Base-by-base conservation (phyloP, 2,888 invertebrate genomes). In the Andrena hattorfiana region DNA sequence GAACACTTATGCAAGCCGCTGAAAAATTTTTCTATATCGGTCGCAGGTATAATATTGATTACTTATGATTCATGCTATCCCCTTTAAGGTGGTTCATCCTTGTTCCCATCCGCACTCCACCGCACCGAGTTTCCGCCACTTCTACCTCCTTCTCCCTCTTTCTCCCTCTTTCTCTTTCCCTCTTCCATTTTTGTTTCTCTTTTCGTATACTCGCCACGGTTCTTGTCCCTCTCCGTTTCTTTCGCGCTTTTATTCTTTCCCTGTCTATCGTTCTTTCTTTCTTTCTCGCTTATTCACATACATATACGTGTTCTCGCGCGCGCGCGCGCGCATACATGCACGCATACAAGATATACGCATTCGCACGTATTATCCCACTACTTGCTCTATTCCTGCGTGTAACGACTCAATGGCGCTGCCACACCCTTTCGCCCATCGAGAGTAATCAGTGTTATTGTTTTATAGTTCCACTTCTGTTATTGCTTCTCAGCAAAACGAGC, bases 341-440 rank as follows among this genome's bases (percentile, higher is more conserved):
- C 4, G 23, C 23, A 13, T 56, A 26, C 77, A 75, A 78, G 13
- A 75, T 51, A 26, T 26, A 68, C 35, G 76, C 74, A 78, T 68
- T 70, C 79, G 71, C 74, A 76, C 82, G 81, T 83, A 87, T 89
- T 89, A 88, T 87, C 78, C 89, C 84, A 85, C 90, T 89, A 88
- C 89, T 87, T 86, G 86, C 87, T 91, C 91, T 90, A 92, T 93
- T 92, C 89, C 92, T 92, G 92, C 92, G 91, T 92, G 91, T 92
- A 93, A 93, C 93, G 93, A 93, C 92, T 93, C 92, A 93, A 93
- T 93, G 93, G 93, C 91, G 92, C 90, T 92, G 93, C 93, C 93
- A 93, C 93, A 93, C 93, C 93, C 93, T 93, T 93, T 93, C 91
- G 90, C 92, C 56, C 93, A 92, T 92, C 92, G 91, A 92, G 92